Conservation (phyloP, 2,888 invertebrate species). For the Galerucella calmariensis region DNA sequence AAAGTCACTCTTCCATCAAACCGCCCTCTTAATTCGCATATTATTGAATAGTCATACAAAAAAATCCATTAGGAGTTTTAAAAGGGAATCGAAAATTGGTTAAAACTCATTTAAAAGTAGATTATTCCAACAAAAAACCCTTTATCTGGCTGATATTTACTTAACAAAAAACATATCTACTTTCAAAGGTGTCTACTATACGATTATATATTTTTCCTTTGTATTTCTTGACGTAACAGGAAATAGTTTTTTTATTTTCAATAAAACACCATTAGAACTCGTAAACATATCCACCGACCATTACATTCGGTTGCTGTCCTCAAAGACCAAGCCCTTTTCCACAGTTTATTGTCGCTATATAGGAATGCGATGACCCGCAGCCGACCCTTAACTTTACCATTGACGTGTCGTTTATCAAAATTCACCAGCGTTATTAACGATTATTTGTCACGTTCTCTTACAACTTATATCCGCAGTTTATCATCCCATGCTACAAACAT, state of each 20-base stretch:
- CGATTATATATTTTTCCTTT: background rate
- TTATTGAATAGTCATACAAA: too few species aligned
- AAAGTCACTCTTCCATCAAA: too few species aligned
- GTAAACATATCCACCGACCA: conserved; percentile 1
- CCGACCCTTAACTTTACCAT: background rate
- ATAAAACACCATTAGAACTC: conserved; percentile 11
- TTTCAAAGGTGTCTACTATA: background rate
- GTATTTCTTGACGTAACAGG: background rate
- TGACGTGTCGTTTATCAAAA: conserved; percentile 24
- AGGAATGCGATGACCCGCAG: conserved; percentile 8
- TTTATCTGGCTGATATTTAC: background rate
- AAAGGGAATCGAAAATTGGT: too few species aligned
- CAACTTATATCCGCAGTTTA: conserved; percentile 4
- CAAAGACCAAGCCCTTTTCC: conserved; percentile 11
- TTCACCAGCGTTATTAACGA: conserved; percentile 17
- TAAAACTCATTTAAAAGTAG: too few species aligned
- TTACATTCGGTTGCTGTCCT: conserved; percentile 2
- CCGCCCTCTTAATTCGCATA: too few species aligned
- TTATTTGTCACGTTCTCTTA: conserved; percentile 21
- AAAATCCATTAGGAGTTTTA: too few species aligned
- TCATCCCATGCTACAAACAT: background rate
- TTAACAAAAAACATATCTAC: background rate
- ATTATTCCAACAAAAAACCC: too few species aligned
- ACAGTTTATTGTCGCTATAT: conserved; percentile 3
- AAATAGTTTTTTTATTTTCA: conserved; percentile 1